Evolutionary conservation across 2,888 invertebrate genomes (phyloP).

Genomic region (Masnerella sp.): DNA sequence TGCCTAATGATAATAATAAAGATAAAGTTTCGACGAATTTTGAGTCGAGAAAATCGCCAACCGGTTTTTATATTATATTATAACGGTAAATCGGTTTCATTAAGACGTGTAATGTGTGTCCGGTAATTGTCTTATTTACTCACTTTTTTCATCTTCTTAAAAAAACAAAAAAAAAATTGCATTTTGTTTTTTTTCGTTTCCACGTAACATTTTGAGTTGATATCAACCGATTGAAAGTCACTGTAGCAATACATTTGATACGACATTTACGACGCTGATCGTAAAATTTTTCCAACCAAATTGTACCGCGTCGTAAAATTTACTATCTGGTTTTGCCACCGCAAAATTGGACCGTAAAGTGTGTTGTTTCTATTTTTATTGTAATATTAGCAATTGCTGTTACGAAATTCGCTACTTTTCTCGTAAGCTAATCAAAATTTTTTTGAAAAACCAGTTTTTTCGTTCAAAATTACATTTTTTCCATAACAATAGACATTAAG

Average conservation of each 20-base stretch:
- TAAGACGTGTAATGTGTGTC: constrained; percentile 33
- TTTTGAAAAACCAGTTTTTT: no score
- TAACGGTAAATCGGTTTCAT: constrained; percentile 47
- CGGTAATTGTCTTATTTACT: constrained; percentile 31
- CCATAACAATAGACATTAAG: no score
- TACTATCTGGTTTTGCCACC: no score
- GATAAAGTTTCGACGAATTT: constrained; percentile 37
- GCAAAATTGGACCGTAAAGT: no score
- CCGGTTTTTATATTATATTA: constrained; percentile 52
- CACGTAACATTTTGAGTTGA: constrained; percentile 23
- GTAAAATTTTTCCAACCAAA: constrained; percentile 20
- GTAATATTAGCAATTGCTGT: no score
- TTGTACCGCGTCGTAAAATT: constrained; percentile 8
- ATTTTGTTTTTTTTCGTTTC: neutral
- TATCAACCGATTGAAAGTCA: constrained; percentile 22
- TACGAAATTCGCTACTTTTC: no score
- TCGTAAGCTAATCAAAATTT: no score
- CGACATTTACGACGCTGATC: constrained; percentile 31
- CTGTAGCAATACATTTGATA: constrained; percentile 11
- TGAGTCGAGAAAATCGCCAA: constrained; percentile 22
- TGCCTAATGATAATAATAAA: constrained; percentile 20
- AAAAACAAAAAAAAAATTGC: no score
- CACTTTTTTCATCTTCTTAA: constrained; percentile 16
- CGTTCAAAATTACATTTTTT: no score
- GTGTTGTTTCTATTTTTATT: no score